These are phyloP conservation scores for Empidonax alnorum DNA, from an alignment of 2,113 vertebrate genomes.

Conservation along the genomic window DNA sequence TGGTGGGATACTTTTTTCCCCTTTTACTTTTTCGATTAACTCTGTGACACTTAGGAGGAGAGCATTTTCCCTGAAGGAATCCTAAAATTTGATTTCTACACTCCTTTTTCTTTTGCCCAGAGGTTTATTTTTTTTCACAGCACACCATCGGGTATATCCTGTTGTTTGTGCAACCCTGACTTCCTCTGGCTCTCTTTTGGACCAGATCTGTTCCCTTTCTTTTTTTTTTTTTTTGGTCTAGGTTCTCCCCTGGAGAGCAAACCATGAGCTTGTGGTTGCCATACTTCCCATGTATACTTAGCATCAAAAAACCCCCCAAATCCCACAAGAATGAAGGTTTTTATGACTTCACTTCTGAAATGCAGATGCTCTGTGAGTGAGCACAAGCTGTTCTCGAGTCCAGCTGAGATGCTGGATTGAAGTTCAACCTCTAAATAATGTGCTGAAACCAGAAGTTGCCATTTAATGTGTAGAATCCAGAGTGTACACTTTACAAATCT, in stretches of 20 bases:
- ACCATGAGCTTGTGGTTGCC: neutral
- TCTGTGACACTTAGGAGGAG: neutral
- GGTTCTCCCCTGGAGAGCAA: neutral
- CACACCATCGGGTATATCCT: accelerated
- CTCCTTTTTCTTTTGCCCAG: neutral
- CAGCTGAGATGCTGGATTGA: neutral
- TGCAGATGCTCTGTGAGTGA: neutral
- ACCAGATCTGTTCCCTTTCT: neutral
- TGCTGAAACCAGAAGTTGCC: neutral
- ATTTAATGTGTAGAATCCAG: neutral
- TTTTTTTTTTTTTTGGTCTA: neutral
- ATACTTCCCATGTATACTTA: neutral
- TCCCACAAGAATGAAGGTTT: neutral
- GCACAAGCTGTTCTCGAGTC: neutral
- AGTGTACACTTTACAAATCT: neutral
- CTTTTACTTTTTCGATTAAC: neutral
- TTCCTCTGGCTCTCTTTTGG: neutral
- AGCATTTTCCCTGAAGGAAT: neutral
- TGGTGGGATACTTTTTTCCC: neutral
- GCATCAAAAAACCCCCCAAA: neutral
- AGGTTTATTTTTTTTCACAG: neutral
- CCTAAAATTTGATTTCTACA: neutral
- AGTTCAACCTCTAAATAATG: neutral
- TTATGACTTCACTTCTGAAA: neutral
- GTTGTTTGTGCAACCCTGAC: neutral